Percentiles rank a stretch among this genome's conserved stretches.
These are phyloP conservation scores for Protophormia terraenovae DNA, from an alignment of 2,888 invertebrate genomes.

Conservation along the genomic window DNA sequence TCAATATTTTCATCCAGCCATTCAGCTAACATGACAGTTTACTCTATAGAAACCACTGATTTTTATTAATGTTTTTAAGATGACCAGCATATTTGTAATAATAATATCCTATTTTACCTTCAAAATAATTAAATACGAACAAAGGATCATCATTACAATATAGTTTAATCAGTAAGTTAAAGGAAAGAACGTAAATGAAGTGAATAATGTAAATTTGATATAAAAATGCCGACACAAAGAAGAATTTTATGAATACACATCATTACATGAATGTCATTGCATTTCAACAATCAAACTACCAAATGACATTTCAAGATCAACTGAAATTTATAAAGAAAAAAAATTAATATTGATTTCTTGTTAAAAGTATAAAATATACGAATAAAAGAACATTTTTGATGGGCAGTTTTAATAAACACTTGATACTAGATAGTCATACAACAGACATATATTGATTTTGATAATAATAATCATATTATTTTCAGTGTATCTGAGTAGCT, in stretches of 20 bases:
- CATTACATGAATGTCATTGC: conserved; percentile 43
- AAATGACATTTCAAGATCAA: conserved; percentile 27
- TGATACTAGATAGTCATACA: too few relatives aligned
- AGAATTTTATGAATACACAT: conserved; percentile 25
- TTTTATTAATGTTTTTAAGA: conserved; percentile 59
- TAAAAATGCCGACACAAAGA: conserved; percentile 33
- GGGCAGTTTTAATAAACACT: too few relatives aligned
- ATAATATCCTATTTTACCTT: conserved; percentile 20
- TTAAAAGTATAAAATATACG: too few relatives aligned
- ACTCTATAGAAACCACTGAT: conserved; percentile 16
- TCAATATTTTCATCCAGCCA: not conserved
- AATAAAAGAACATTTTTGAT: too few relatives aligned
- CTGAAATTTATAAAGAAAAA: not conserved
- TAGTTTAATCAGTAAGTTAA: not conserved
- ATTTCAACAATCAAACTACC: not conserved
- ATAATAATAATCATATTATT: too few relatives aligned
- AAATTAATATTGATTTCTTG: too few relatives aligned
- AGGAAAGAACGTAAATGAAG: not conserved
- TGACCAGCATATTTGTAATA: conserved; percentile 61
- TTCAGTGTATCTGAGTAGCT: too few relatives aligned
- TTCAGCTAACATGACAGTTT: conserved; percentile 20
- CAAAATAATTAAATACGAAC: not conserved
- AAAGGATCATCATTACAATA: conserved; percentile 9
- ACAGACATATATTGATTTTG: too few relatives aligned
- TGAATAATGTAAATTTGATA: conserved; percentile 16